These are phyloP conservation scores for Argynnis bischoffii DNA, from an alignment of 2,888 invertebrate genomes.

Conservation along the genomic window DNA sequence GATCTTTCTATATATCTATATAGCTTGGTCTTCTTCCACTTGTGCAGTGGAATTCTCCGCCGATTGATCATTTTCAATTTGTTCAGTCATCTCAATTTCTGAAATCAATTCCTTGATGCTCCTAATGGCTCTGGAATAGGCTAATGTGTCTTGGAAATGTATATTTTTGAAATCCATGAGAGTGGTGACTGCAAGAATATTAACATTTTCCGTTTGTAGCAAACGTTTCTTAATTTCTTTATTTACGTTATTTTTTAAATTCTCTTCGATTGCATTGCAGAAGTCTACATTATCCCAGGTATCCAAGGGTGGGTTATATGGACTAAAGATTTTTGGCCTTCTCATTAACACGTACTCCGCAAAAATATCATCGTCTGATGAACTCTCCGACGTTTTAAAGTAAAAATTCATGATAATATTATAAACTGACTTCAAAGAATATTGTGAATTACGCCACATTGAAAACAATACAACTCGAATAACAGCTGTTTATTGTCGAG, in stretches of 20 bases:
- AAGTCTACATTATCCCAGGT: too few relatives aligned
- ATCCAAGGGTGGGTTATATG: too few relatives aligned
- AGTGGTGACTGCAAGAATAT: conserved; percentile 34
- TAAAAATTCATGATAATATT: too few relatives aligned
- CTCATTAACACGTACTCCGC: too few relatives aligned
- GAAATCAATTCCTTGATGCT: conserved; percentile 21
- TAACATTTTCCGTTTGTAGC: conserved; percentile 31
- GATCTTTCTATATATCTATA: conserved; percentile 25
- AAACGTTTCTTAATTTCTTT: conserved; percentile 37
- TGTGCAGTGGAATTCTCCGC: conserved; percentile 13
- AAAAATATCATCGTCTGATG: too few relatives aligned
- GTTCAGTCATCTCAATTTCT: too few relatives aligned
- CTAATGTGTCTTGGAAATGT: conserved; percentile 31
- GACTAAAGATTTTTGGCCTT: too few relatives aligned
- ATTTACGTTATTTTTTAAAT: conserved; percentile 19
- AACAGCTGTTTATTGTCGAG: too few relatives aligned
- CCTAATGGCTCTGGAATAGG: conserved; percentile 24
- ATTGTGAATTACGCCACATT: too few relatives aligned
- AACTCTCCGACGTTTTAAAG: too few relatives aligned
- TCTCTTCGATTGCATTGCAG: conserved; percentile 17
- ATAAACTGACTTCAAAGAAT: too few relatives aligned
- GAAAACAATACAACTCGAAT: too few relatives aligned
- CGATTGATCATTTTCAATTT: conserved; percentile 7
- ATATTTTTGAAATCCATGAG: conserved; percentile 35
- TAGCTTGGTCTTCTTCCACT: conserved; percentile 22